These are phyloP conservation scores for Eueides isabella DNA, from an alignment of 1,140 invertebrate species.

Conservation along the genomic window DNA sequence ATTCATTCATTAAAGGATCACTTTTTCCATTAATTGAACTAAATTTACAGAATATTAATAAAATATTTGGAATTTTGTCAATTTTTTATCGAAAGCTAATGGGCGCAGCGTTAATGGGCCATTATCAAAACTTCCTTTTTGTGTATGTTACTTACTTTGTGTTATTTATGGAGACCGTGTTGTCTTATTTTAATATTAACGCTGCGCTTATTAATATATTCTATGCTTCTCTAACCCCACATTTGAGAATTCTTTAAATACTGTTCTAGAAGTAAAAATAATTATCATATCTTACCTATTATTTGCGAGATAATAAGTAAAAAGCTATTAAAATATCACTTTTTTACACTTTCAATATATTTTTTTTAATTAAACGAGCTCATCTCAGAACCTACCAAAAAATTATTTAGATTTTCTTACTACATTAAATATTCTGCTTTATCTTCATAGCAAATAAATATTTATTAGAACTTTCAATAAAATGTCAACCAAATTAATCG, in stretches of 20 bases:
- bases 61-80: not conserved
- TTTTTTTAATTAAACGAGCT: too few species aligned
- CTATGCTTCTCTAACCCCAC: not conserved
- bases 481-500: too few species aligned
- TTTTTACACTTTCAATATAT: too few species aligned
- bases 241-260: not conserved
- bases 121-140: not conserved
- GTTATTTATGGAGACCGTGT: not conserved
- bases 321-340: not conserved
- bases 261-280: not conserved
- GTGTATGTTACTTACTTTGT: not conserved
- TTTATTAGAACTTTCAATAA: too few species aligned
- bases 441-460: too few species aligned
- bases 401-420: too few species aligned
- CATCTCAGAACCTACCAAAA: too few species aligned
- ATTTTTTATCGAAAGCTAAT: not conserved
- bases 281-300: not conserved
- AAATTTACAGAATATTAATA: not conserved
- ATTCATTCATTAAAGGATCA: not conserved
- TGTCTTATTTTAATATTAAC: not conserved
- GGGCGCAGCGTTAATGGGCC: constrained; percentile 25
- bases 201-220: not conserved
- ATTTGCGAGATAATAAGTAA: not conserved
- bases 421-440: too few species aligned
- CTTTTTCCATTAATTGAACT: not conserved